These are phyloP conservation scores for Pterocles burchelli DNA, from an alignment of 2,113 vertebrate species.

Conservation along the genomic window DNA sequence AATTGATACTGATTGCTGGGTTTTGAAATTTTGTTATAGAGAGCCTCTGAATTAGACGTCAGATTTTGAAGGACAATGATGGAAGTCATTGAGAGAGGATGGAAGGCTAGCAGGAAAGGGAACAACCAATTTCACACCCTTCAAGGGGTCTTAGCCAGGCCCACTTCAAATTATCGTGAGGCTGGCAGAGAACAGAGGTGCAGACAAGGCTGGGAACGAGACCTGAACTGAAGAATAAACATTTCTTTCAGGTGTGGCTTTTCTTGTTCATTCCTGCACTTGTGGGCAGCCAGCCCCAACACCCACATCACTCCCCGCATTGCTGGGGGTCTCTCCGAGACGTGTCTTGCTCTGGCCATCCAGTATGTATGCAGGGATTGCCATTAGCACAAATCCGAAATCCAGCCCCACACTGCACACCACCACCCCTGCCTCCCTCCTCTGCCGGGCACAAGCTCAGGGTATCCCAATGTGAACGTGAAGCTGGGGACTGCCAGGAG, in stretches of 20 bases:
- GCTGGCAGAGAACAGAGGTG: background rate
- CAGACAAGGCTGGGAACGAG: background rate
- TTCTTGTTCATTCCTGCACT: background rate
- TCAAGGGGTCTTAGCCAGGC: background rate
- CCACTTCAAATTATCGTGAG: background rate
- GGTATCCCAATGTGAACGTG: background rate
- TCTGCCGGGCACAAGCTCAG: background rate
- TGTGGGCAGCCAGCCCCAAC: background rate
- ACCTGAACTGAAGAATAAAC: background rate
- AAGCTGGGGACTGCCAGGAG: background rate
- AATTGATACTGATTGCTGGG: background rate
- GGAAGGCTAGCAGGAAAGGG: background rate
- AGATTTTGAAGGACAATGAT: background rate
- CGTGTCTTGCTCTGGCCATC: fast-evolving
- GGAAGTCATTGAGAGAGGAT: background rate
- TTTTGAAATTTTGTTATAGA: background rate
- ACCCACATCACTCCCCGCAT: background rate
- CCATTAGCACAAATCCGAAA: background rate
- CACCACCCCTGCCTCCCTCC: background rate
- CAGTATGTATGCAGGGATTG: background rate
- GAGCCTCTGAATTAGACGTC: background rate
- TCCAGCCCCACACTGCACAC: fast-evolving
- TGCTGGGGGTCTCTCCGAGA: background rate
- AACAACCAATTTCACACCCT: background rate
- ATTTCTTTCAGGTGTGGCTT: background rate